Evolutionary conservation across 2,797 vertebrate genomes (phyloP), one percentile per base, ranked within the genome.

Genomic region (Lateolabrax maculatus): DNA sequence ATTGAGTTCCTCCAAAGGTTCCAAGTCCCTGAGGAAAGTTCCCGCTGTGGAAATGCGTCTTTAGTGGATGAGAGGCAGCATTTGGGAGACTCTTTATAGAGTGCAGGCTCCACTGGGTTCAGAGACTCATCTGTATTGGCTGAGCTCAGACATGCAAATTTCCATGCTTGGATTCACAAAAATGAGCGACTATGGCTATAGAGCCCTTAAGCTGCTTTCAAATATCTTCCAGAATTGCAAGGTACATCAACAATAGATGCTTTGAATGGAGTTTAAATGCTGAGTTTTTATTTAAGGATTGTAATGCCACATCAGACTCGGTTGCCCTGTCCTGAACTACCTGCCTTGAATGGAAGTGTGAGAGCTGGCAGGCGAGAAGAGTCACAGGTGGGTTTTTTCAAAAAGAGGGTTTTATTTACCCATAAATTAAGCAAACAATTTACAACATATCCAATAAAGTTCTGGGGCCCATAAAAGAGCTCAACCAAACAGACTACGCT

Each of bases 181-280:
- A 49, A 69, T 27, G 48, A 78, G 70, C 5, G 21, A 67, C 61
- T 68, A 37, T 36, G 67, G 44, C 75, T 65, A 52, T 43, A 72
- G 61, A 84, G 55, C 64, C 48, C 27, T 82, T 77, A 88, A 88
- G 79, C 87, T 0, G 79, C 79, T 85, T 89, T 80, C 48, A 72
- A 66, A 79, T 66, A 58, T 80, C 71, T 76, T 51, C 48, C 62
- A 75, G 58, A 86, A 85, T 82, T 37, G 39, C 27, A 61, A 74
- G 62, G 55, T 63, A 31, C 27, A 72, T 71, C 31, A 68, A 85
- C 73, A 88, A 85, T 72, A 62, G 71, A 63, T 49, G 56, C 76
- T 82, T 80, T 80, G 71, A 82, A 83, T 57, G 36, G 27, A 71
- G 41, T 48, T 65, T 13, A 68, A 76, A 34, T 75, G 48, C 46